Conservation (phyloP, 1,140 invertebrate genomes). For the Myzus persicae region DNA sequence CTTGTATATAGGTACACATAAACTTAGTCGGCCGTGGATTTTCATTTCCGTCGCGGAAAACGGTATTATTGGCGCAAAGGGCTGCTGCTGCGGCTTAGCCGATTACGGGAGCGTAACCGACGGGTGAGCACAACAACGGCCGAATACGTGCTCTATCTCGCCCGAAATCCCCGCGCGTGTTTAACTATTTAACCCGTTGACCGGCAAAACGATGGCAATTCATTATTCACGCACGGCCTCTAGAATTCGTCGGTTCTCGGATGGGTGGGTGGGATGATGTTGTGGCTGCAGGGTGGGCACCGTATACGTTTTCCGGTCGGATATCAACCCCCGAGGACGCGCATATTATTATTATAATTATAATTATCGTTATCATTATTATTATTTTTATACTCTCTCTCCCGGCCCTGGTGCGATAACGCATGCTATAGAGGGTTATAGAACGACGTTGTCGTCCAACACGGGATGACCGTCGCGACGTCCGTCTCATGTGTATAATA, state of each 20-base stretch:
- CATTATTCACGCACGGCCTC: conserved; percentile 48
- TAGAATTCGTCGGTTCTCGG: not conserved
- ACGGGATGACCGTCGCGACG: not conserved
- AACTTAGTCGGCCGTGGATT: not conserved
- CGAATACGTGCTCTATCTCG: conserved; percentile 46
- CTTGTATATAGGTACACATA: not conserved
- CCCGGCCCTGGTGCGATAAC: not conserved
- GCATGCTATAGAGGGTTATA: not conserved
- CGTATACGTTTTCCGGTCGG: conserved; percentile 30
- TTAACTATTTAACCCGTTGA: conserved; percentile 57
- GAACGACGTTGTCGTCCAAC: not conserved
- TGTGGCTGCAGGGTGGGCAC: too few species aligned
- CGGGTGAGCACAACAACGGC: not conserved
- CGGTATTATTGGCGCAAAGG: too few species aligned
- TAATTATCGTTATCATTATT: not conserved
- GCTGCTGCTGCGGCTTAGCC: conserved; percentile 18
- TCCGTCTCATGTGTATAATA: not conserved
- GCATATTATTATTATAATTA: not conserved
- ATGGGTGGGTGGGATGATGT: too few species aligned
- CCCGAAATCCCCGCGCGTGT: conserved; percentile 45
- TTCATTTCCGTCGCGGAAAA: not conserved
- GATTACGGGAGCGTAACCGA: conserved; percentile 17
- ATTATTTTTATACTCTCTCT: not conserved
- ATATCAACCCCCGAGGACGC: not conserved
- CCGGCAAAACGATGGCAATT: conserved; percentile 53